Evolutionary conservation across 2,797 vertebrate species (phyloP).

Genomic region (Anguilla megastoma): DNA sequence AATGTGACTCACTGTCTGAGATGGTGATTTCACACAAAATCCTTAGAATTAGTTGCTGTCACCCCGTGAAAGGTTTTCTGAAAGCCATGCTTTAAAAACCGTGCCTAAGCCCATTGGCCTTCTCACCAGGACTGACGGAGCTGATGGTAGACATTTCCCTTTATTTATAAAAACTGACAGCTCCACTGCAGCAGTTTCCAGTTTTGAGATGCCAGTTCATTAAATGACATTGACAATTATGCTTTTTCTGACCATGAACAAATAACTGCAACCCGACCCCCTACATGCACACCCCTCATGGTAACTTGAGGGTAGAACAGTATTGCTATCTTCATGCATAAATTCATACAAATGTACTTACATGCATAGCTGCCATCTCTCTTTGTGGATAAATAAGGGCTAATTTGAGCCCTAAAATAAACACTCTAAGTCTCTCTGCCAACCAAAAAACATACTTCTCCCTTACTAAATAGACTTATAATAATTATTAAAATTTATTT

Average conservation of each 20-base stretch:
- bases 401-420: conserved; percentile 11
- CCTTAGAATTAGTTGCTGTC: conserved; percentile 52
- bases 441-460: neutral
- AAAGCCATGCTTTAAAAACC: neutral
- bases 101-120: neutral
- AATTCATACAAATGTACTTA: conserved; percentile 1
- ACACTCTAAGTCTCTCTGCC: neutral
- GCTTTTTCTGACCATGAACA: neutral
- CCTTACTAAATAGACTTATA: neutral
- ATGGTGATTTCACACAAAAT: conserved; percentile 61
- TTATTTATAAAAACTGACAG: neutral
- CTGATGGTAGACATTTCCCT: no score
- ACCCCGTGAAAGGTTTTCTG: neutral
- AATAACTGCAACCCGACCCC: neutral
- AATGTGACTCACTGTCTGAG: conserved; percentile 58
- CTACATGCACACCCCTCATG: neutral
- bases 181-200: neutral
- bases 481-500: neutral
- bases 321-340: neutral
- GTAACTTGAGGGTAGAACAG: neutral
- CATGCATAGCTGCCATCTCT: conserved; percentile 5
- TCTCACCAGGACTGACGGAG: neutral
- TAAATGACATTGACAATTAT: neutral
- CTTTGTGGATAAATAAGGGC: neutral
- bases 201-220: neutral